Evolutionary conservation across 2,113 vertebrate genomes (phyloP).

Genomic region (Muntiacus reevesi): DNA sequence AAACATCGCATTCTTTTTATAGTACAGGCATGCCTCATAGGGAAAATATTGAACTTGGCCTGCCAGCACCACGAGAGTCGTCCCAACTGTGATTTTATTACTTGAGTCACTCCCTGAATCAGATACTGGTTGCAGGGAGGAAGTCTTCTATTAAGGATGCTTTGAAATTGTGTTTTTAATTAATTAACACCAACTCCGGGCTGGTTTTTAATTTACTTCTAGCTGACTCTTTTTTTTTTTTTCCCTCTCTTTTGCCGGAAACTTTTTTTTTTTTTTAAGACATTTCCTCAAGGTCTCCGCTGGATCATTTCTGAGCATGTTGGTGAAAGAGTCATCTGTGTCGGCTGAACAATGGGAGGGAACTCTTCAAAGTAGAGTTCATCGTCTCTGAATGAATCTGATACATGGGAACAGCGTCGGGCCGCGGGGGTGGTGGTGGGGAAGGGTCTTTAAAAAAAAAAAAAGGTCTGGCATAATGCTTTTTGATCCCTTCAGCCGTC

Average conservation of each 20-base stretch:
- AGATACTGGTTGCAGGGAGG: slow-evolving; percentile 79
- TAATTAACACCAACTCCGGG: slow-evolving; percentile 77
- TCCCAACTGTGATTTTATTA: slow-evolving; percentile 82
- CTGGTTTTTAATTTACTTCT: slow-evolving; percentile 70
- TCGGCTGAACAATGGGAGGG: background rate
- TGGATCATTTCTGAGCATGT: slow-evolving; percentile 1
- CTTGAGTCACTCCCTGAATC: slow-evolving; percentile 86
- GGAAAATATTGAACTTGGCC: slow-evolving; percentile 91
- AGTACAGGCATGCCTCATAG: slow-evolving; percentile 86
- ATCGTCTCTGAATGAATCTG: background rate
- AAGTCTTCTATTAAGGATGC: slow-evolving; percentile 83
- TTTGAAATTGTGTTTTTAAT: slow-evolving; percentile 77
- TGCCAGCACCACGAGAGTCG: slow-evolving; percentile 78
- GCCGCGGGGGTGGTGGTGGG: background rate
- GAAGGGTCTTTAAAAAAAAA: background rate
- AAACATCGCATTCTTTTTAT: slow-evolving; percentile 92
- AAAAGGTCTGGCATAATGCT: background rate
- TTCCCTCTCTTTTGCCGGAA: background rate
- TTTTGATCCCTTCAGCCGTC: slow-evolving; percentile 45
- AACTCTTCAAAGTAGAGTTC: slow-evolving; percentile 9
- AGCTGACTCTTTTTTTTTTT: slow-evolving; percentile 49
- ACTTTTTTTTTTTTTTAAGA: background rate
- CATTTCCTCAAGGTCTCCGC: background rate
- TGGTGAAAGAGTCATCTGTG: slow-evolving; percentile 33
- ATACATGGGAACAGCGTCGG: background rate